Conservation (phyloP, 2,888 invertebrate genomes). For the Dolichopus griseipennis region DNA sequence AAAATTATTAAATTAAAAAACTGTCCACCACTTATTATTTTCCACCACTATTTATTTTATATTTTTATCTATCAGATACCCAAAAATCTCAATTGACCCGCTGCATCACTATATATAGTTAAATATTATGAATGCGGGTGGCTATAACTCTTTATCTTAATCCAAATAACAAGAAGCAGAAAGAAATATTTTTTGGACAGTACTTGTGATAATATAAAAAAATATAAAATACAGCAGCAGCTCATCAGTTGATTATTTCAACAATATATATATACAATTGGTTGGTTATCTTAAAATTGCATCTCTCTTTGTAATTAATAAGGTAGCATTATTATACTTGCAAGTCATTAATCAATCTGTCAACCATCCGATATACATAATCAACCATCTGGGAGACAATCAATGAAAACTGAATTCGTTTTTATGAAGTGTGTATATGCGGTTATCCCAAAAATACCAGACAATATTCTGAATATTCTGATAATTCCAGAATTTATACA, state of each 20-base stretch:
- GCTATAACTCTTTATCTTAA: no score
- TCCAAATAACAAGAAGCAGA: not conserved
- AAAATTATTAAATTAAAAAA: no score
- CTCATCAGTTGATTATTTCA: not conserved
- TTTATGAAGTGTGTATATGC: not conserved
- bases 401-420: not conserved
- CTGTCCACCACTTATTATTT: no score
- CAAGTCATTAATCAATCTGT: not conserved
- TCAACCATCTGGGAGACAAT: not conserved
- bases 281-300: not conserved
- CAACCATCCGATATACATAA: not conserved
- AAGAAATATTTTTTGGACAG: not conserved
- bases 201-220: not conserved
- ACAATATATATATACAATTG: not conserved
- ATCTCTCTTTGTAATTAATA: not conserved
- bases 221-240: not conserved
- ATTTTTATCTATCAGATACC: no score
- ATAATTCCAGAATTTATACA: not conserved
- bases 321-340: not conserved
- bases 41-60: no score
- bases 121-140: no score
- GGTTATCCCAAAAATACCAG: not conserved
- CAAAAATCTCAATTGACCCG: no score
- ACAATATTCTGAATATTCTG: no score
- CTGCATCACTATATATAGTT: no score